Percentiles rank a stretch among this genome's conserved stretches.
These are phyloP conservation scores for Anorthoa munda DNA, from an alignment of 2,888 invertebrate genomes.

Conservation along the genomic window DNA sequence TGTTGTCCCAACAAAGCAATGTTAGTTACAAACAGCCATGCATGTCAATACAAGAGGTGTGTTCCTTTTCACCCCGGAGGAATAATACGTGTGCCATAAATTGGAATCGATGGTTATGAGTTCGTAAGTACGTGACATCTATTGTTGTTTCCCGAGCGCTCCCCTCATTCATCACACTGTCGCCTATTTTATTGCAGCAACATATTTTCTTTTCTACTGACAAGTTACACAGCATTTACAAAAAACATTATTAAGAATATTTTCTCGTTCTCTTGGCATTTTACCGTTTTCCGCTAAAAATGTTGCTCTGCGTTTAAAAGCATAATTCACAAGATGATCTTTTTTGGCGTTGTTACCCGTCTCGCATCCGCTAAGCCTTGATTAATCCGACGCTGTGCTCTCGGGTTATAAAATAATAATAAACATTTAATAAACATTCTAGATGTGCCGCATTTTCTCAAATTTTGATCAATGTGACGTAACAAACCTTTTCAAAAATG, in stretches of 20 bases:
- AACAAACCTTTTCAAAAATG: conserved; percentile 5
- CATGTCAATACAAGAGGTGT: conserved; percentile 28
- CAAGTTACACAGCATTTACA: conserved; percentile 58
- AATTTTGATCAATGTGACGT: conserved; percentile 3
- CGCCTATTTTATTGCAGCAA: conserved; percentile 76
- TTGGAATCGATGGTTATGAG: conserved; percentile 86
- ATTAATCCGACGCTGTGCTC: conserved; percentile 49
- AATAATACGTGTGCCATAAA: conserved; percentile 81
- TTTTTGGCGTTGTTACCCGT: conserved; percentile 50
- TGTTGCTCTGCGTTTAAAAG: conserved; percentile 40
- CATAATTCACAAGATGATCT: conserved; percentile 57
- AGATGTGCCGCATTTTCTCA: conserved; percentile 12
- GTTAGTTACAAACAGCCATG: conserved; percentile 30
- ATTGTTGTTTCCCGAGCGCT: conserved; percentile 77
- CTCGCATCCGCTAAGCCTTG: conserved; percentile 45
- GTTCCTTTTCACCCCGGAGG: conserved; percentile 40
- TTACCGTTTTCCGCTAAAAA: conserved; percentile 37
- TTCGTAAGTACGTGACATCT: conserved; percentile 84
- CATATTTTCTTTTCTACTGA: conserved; percentile 64
- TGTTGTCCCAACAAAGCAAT: conserved; percentile 20
- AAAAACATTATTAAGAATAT: conserved; percentile 53
- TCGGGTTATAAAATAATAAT: conserved; percentile 47
- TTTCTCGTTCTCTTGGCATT: conserved; percentile 43
- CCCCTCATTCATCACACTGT: conserved; percentile 79
- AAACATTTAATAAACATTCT: conserved; percentile 33